Conservation (phyloP, 2,797 vertebrate genomes). For the Allobates femoralis region DNA sequence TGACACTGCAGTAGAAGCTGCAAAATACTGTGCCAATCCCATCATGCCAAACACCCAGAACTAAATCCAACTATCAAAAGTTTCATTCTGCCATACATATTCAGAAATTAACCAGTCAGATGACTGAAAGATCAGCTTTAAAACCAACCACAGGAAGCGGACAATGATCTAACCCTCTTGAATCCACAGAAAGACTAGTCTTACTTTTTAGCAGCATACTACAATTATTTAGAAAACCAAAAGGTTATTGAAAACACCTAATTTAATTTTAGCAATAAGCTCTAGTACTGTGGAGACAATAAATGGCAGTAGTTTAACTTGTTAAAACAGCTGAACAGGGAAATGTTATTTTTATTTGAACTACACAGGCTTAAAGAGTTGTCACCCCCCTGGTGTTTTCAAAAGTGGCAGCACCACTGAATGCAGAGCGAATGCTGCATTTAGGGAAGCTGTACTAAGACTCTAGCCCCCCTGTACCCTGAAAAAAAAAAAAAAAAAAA, state of each 20-base stretch:
- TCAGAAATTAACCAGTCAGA: background rate
- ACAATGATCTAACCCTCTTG: background rate
- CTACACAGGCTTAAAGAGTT: no score
- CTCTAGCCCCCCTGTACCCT: no score
- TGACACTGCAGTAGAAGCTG: background rate
- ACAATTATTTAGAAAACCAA: background rate
- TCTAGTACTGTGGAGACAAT: background rate
- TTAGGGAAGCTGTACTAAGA: no score
- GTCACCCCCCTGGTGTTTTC: no score
- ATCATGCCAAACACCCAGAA: background rate
- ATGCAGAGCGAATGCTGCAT: no score
- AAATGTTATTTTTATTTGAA: no score
- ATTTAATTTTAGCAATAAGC: background rate
- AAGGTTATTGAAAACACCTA: background rate
- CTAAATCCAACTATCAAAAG: background rate
- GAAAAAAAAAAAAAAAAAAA: no score
- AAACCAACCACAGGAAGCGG: background rate
- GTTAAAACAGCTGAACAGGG: no score
- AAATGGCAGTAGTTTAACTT: conserved; percentile 16
- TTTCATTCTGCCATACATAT: background rate
- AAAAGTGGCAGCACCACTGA: no score
- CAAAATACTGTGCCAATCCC: background rate
- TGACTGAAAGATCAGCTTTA: background rate
- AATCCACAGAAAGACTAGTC: background rate
- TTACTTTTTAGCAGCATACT: conserved; percentile 11